Percentiles rank a stretch among this genome's conserved stretches.
Conservation (phyloP, 2,113 vertebrate genomes). For the Sterrhoptilus dennistouni region DNA sequence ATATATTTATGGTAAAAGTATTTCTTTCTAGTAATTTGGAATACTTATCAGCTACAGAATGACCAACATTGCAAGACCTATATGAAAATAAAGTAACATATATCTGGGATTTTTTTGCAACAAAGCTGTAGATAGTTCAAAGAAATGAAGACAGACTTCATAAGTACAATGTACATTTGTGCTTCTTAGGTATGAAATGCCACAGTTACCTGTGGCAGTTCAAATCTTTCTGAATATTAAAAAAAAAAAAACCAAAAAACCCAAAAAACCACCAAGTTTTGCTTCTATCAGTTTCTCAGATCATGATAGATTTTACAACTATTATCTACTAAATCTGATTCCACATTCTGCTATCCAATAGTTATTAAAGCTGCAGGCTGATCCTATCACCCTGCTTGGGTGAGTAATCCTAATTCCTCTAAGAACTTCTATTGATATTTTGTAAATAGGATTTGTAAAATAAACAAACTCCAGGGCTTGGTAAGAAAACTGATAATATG, state of each 20-base stretch:
- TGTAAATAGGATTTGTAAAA: background rate
- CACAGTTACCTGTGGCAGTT: background rate
- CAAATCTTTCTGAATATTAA: background rate
- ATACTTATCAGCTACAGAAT: background rate
- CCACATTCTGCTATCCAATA: background rate
- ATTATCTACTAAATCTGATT: background rate
- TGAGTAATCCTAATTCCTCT: background rate
- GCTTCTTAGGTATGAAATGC: background rate
- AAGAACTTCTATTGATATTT: background rate
- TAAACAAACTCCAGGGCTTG: background rate
- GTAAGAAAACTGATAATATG: background rate
- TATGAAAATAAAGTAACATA: background rate
- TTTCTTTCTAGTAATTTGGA: background rate
- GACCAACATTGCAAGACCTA: background rate
- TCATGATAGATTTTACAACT: background rate
- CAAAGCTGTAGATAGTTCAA: background rate
- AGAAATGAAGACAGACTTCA: background rate
- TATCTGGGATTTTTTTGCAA: slow-evolving; percentile 4
- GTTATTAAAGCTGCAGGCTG: background rate
- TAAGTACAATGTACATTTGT: background rate
- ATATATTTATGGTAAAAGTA: background rate
- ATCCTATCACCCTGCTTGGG: background rate
- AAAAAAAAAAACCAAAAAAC: background rate
- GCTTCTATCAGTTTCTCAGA: background rate
- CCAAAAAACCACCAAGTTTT: background rate